A percentile compares a stretch with the other conserved stretches of the same genome.
Evolutionary conservation across 2,797 vertebrate genomes (phyloP).

Genomic region (Parauchenoglanis punctatus): DNA sequence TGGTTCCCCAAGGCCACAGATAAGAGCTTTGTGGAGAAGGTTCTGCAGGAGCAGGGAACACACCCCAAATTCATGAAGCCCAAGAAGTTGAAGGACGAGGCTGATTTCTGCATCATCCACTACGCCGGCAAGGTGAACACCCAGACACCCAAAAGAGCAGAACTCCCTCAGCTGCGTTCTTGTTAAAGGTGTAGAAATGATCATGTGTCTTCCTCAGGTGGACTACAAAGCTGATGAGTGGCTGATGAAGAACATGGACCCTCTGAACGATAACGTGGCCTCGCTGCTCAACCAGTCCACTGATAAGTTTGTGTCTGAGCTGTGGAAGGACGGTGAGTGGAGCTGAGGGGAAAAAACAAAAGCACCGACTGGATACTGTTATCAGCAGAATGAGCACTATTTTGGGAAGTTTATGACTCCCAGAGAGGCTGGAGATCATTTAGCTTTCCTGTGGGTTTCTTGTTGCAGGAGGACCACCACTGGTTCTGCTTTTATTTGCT

Average conservation of each 20-base stretch:
- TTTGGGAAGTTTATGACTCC: background rate
- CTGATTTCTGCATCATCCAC: conserved; percentile 95
- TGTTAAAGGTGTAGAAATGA: background rate
- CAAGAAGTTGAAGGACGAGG: conserved; percentile 95
- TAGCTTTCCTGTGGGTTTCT: background rate
- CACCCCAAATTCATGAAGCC: conserved; percentile 97
- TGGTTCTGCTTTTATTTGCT: conserved; percentile 29
- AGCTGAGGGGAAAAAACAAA: background rate
- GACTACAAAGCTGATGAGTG: conserved; percentile 97
- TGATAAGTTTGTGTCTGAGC: conserved; percentile 94
- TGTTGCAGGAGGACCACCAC: background rate
- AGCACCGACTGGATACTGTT: background rate
- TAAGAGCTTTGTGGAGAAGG: conserved; percentile 97
- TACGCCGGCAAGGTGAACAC: conserved; percentile 91
- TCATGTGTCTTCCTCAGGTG: conserved; percentile 74
- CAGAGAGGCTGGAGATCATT: background rate
- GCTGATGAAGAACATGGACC: conserved; percentile 99
- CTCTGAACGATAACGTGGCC: conserved; percentile 93
- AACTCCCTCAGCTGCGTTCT: background rate
- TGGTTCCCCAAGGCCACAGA: conserved; percentile 99
- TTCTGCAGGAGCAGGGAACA: conserved; percentile 93
- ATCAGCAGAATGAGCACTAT: background rate
- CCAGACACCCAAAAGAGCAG: fast-evolving
- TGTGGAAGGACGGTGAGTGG: conserved; percentile 93
- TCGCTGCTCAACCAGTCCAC: conserved; percentile 93